Conservation (phyloP, 1,140 invertebrate genomes). For the Mactra quadrangularis region DNA sequence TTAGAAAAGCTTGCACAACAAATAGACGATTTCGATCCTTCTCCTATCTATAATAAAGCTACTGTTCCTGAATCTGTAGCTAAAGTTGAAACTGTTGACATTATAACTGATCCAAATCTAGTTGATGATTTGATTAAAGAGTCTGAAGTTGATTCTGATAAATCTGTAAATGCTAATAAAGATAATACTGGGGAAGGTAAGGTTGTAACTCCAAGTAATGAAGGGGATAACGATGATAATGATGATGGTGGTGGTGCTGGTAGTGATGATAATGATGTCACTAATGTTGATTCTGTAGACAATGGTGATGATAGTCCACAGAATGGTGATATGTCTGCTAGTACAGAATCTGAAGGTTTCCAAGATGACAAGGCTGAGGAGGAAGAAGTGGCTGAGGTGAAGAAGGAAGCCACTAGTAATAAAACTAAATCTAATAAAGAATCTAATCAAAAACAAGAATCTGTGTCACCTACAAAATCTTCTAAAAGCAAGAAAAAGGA, state of each 20-base stretch:
- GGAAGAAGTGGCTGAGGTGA: conserved; percentile 24
- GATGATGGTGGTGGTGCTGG: background rate
- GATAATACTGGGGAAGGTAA: conserved; percentile 20
- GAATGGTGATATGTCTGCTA: conserved; percentile 66
- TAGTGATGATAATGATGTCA: conserved; percentile 13
- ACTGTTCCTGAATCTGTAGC: background rate
- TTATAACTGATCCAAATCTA: conserved; percentile 45
- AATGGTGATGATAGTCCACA: conserved; percentile 10
- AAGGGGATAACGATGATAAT: conserved; percentile 50
- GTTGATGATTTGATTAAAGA: conserved; percentile 43
- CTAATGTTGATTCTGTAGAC: conserved; percentile 32
- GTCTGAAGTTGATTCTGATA: background rate
- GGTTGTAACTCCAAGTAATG: conserved; percentile 27
- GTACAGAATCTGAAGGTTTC: conserved; percentile 68
- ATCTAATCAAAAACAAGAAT: conserved; percentile 38
- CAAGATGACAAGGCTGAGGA: conserved; percentile 49
- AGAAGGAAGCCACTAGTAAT: conserved; percentile 33
- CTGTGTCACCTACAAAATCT: conserved; percentile 48
- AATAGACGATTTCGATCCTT: conserved; percentile 56
- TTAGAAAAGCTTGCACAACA: conserved; percentile 37
- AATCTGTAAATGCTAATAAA: background rate
- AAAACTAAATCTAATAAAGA: conserved; percentile 44
- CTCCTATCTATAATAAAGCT: conserved; percentile 11
- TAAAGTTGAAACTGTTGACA: background rate
- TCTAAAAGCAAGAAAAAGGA: conserved; percentile 78